Conservation (phyloP, 2,113 vertebrate genomes). For the Eulemur rufifrons region DNA sequence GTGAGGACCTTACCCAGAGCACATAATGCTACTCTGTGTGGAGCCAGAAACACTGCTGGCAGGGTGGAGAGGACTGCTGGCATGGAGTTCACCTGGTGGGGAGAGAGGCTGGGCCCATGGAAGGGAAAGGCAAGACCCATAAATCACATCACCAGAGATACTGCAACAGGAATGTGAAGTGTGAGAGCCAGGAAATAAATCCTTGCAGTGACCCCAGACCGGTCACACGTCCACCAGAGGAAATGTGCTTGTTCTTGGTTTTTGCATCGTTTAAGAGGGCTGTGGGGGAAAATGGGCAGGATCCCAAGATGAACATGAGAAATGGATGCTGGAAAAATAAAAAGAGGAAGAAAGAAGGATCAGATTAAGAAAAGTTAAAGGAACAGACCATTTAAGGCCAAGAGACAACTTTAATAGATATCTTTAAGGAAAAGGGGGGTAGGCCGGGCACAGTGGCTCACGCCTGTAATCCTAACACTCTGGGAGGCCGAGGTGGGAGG, state of each 20-base stretch:
- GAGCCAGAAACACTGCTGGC: not conserved
- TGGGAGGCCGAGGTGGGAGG: no score
- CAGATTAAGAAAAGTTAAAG: not conserved
- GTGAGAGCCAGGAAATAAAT: not conserved
- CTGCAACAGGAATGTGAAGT: not conserved
- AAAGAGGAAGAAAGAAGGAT: fast-evolving
- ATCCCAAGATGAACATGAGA: not conserved
- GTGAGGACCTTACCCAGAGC: not conserved
- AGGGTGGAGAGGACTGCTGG: not conserved
- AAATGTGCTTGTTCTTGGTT: not conserved
- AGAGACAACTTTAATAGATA: not conserved
- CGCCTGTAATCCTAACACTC: no score
- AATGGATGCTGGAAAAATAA: not conserved
- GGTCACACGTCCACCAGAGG: not conserved
- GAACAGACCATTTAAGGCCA: not conserved
- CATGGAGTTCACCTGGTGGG: not conserved
- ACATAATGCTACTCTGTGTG: not conserved
- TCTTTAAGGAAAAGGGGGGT: not conserved
- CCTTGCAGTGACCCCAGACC: not conserved
- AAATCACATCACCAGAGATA: not conserved
- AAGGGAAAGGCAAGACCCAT: not conserved
- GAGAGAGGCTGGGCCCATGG: not conserved
- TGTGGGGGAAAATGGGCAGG: not conserved
- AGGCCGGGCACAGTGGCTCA: no score
- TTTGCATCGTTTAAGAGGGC: not conserved